phyloP scores from a whole-genome alignment of 2,113 vertebrate species.

The Triplophysa tibetana region DNA sequence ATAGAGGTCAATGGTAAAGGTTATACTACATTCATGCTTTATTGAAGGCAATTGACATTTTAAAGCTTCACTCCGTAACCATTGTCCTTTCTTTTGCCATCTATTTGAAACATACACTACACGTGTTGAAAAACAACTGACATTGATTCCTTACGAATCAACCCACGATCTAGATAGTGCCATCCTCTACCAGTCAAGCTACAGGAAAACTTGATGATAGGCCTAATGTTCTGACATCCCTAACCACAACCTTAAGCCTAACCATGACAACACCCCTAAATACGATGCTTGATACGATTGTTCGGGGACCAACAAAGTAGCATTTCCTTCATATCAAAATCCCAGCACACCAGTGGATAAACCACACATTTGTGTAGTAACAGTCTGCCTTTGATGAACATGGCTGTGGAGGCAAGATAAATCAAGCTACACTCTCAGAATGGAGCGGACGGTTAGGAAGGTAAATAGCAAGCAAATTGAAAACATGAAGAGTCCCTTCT shows the following conservation, averaged over 20 bases:
- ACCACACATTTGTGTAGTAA: not conserved
- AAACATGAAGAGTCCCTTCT: slow-evolving; percentile 13
- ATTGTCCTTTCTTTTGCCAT: no score
- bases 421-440: slow-evolving; percentile 12
- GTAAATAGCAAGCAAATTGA: slow-evolving; percentile 38
- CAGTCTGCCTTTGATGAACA: not conserved
- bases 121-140: no score
- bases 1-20: no score
- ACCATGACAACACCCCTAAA: not conserved
- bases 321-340: not conserved
- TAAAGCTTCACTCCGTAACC: no score
- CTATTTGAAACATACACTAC: no score
- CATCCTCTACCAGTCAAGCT: no score
- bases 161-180: no score
- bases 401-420: not conserved
- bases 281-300: not conserved
- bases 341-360: not conserved
- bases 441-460: slow-evolving; percentile 25
- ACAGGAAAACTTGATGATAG: no score
- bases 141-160: no score
- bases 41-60: no score
- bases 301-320: not conserved
- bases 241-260: not conserved
- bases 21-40: no score
- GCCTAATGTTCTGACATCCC: no score